Base-by-base conservation (phyloP, 2,113 vertebrate genomes). In the Gasterosteus aculeatus region DNA sequence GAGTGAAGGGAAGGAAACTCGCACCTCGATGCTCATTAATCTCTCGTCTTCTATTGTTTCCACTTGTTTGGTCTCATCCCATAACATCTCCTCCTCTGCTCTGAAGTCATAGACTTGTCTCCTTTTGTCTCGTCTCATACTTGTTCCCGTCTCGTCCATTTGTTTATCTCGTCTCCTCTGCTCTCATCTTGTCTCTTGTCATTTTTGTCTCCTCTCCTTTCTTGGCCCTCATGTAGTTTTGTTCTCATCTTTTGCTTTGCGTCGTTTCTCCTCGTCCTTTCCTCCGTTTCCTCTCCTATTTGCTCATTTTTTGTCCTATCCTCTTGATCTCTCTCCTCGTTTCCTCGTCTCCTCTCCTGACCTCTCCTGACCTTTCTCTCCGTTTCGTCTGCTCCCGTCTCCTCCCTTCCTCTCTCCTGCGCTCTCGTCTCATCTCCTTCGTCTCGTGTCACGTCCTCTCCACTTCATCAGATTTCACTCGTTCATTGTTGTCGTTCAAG, bases 381-480 rank as follows among this genome's bases (percentile, higher is more conserved):
- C 38, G 10, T 35, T 44, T 53, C 0, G 2, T 63, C 16, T 58
- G 26, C 54, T 35, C 19, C 41, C 9, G 4, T 66, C 38, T 56
- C 10, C 2, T 49, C 46, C 29, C 26, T 1, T 53, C 19, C 19
- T 26, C n/a, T 7, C 49, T 53, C 2, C 14, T 18, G 7, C 42
- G 51, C 42, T 49, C 67, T 14, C 16, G 1, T 59, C 33, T 19
- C 2, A 7, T 72, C 31, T 64, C 57, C 7, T 62, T 26, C 0
- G 10, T 57, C 60, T 54, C 11, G 29, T 39, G 14, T 62, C 8
- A 2, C 18, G 5, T 41, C 29, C 29, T 44, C 16, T 49, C n/a
- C 59, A 77, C 82, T 85, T 85, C 39, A 59, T 83, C 65, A 72
- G 62, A 69, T 65, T 26, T 59, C 47, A 41, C 72, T 33, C 9